Conservation (phyloP, 2,113 vertebrate genomes). For the Megatriorchis doriae region DNA sequence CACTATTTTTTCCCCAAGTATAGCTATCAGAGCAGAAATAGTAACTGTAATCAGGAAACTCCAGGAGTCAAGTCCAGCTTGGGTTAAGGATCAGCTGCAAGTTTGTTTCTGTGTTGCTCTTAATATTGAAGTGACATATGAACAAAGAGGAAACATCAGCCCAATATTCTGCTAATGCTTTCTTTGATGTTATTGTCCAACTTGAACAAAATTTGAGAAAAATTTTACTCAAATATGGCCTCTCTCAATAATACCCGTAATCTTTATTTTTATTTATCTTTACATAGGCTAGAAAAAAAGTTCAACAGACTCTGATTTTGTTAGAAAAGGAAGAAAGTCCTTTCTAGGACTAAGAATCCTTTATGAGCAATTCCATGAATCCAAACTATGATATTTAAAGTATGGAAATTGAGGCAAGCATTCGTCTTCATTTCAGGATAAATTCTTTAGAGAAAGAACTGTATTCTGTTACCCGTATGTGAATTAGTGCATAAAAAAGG, state of each 20-base stretch:
- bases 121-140: background rate
- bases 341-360: background rate
- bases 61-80: background rate
- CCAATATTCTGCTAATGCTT: background rate
- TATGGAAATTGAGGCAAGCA: background rate
- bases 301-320: background rate
- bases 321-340: background rate
- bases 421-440: background rate
- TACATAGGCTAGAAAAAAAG: background rate
- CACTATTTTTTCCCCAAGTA: background rate
- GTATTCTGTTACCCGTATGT: background rate
- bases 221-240: background rate
- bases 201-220: background rate
- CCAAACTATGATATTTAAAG: background rate
- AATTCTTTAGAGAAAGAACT: background rate
- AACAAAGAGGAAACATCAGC: background rate
- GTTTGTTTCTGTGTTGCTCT: background rate
- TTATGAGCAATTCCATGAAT: background rate
- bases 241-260: background rate
- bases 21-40: background rate
- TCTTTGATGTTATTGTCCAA: background rate
- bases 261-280: background rate
- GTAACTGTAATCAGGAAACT: background rate
- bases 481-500: constrained; percentile 26
- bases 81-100: background rate